Conservation (phyloP, 2,797 vertebrate species). For the Molossus alvarezi region DNA sequence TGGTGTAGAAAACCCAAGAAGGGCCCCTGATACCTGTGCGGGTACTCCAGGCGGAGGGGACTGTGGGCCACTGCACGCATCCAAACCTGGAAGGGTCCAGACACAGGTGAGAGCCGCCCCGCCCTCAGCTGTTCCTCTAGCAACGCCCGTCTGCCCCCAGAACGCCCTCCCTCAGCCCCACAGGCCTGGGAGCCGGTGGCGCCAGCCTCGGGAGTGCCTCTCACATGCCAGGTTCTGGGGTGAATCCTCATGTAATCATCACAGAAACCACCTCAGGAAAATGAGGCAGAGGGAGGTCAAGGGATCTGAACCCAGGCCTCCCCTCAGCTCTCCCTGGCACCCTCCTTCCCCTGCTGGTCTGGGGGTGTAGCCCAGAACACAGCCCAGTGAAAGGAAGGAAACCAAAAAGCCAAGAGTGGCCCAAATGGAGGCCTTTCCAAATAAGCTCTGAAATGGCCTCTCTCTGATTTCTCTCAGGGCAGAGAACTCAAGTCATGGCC, state of each 20-base stretch:
- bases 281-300: background rate
- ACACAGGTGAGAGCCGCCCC: slow-evolving; percentile 4
- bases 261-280: slow-evolving; percentile 20
- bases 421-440: background rate
- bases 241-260: background rate
- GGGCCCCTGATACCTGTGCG: slow-evolving; percentile 74
- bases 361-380: background rate
- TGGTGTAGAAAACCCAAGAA: background rate
- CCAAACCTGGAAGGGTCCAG: slow-evolving; percentile 75
- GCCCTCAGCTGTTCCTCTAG: background rate
- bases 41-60: slow-evolving; percentile 59
- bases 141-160: background rate
- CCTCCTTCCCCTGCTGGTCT: background rate
- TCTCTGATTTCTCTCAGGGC: background rate
- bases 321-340: background rate
- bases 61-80: slow-evolving; percentile 58
- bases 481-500: background rate
- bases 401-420: background rate
- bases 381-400: slow-evolving; percentile 42
- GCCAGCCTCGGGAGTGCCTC: background rate
- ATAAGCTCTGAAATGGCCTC: background rate
- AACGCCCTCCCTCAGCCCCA: background rate
- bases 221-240: background rate
- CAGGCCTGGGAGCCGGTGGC: background rate
- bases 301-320: background rate